A percentile compares a stretch with the other conserved stretches of the same genome.
Conservation (phyloP, 2,888 invertebrate genomes). For the Athrips mouffetella region DNA sequence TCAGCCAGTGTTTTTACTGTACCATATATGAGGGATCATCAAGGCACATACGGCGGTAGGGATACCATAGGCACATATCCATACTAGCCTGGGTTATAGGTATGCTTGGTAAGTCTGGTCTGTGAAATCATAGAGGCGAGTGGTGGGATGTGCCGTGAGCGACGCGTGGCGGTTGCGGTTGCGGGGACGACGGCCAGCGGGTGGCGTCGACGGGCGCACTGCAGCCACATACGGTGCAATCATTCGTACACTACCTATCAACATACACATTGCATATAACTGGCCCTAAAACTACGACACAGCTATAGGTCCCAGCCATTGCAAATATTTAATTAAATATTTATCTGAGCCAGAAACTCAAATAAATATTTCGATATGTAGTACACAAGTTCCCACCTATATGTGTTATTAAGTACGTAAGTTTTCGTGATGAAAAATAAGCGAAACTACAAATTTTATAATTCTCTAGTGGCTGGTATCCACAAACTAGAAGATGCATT, state of each 20-base stretch:
- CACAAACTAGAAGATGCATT: too few species aligned
- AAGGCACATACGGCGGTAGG: background rate
- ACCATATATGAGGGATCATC: background rate
- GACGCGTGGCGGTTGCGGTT: conserved; percentile 28
- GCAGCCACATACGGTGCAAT: background rate
- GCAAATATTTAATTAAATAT: too few species aligned
- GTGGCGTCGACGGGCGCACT: conserved; percentile 4
- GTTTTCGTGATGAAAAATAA: too few species aligned
- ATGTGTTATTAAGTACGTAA: too few species aligned
- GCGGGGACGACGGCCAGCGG: conserved; percentile 16
- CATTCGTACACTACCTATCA: too few species aligned
- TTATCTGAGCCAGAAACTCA: too few species aligned
- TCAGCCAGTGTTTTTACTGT: too few species aligned
- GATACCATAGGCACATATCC: background rate
- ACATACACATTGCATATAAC: background rate
- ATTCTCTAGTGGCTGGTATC: too few species aligned
- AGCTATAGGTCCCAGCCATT: background rate
- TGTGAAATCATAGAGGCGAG: too few species aligned
- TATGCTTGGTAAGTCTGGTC: background rate
- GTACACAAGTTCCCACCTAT: too few species aligned
- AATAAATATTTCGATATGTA: too few species aligned
- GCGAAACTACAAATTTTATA: too few species aligned
- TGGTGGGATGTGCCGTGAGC: conserved; percentile 19
- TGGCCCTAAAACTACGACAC: background rate
- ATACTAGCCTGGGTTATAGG: background rate